Evolutionary conservation across 2,797 vertebrate species (phyloP), one percentile per base, ranked within the genome.

Genomic region (Antennarius maculatus): DNA sequence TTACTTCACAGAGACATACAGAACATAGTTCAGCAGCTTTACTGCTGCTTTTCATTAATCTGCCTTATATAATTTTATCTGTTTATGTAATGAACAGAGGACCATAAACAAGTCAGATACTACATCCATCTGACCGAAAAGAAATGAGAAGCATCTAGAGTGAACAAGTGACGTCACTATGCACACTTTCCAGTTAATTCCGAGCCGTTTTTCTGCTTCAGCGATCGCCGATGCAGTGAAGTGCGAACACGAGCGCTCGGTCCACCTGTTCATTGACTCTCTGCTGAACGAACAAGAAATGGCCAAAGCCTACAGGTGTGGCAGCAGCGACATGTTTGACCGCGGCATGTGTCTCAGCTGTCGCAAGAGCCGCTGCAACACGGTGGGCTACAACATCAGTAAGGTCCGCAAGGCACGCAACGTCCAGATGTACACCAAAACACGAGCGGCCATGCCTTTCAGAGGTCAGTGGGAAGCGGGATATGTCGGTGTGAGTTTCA

Each of bases 221-320:
- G 97, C 96, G 17, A 85, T 97, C 72, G 94, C 94, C 2, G 94
- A 98, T 17, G 94, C 95, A 1, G 91, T 98, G 28, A 98, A 95
- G 72, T 99, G 97, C 29, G 96, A 97, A 65, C 97, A 99, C 0
- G 97, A 99, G 79, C 93, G 97, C 23, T 97, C 97, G 6, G 89
- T 99, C 81, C 95, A 96, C 74, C 95, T 99, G 61, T 99, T 98
- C 86, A 98, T 99, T 3, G 97, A 99, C 89, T 99, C 97, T 0
- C 93, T 99, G 49, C 83, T 98, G 66, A 93, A 97, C 4, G 88
- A 95, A 70, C 93, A 92, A 73, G 93, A 95, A 10, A 93, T 93
- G 2, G 93, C 92, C 77, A 92, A 89, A 86, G 97, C 95, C 0
- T 99, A 97, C 78, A 93, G 95, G 39, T 99, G 97, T 16, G 91